A percentile compares a stretch with the other conserved stretches of the same genome.
phyloP scores from a whole-genome alignment of 2,113 vertebrate species.

The Alligator mississippiensis region DNA sequence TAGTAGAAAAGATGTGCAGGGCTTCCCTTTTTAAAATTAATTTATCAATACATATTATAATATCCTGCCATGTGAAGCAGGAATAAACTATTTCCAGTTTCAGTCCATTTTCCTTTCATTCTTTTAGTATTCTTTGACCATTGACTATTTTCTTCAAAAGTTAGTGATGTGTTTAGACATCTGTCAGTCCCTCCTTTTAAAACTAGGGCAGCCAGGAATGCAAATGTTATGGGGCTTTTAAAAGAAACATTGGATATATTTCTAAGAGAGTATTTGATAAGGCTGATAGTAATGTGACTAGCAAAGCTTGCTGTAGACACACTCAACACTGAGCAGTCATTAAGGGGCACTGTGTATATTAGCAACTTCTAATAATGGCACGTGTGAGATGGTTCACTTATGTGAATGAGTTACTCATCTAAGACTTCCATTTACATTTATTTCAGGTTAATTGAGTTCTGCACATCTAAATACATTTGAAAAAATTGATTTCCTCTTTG shows the following conservation, averaged over 20 bases:
- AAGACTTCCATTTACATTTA: not conserved
- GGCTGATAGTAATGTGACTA: not conserved
- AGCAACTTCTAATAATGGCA: not conserved
- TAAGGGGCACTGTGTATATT: not conserved
- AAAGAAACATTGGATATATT: not conserved
- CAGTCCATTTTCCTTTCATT: not conserved
- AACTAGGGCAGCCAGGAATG: too few relatives aligned
- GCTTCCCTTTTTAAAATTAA: not conserved
- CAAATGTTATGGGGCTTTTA: not conserved
- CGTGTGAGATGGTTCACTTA: not conserved
- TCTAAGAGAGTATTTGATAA: conserved; percentile 20
- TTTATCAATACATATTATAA: not conserved
- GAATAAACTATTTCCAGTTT: not conserved
- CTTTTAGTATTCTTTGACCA: not conserved
- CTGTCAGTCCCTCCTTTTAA: too few relatives aligned
- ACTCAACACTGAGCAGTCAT: not conserved
- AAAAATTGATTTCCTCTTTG: not conserved
- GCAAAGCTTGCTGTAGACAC: not conserved
- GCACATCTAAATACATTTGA: not conserved
- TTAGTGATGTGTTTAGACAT: too few relatives aligned
- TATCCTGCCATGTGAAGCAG: not conserved
- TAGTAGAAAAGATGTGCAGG: not conserved
- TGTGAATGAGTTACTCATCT: not conserved
- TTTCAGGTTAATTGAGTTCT: not conserved
- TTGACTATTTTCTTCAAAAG: conserved; percentile 7